phyloP scores from a whole-genome alignment of 1,140 invertebrate genomes.

The Aphidius ervi region DNA sequence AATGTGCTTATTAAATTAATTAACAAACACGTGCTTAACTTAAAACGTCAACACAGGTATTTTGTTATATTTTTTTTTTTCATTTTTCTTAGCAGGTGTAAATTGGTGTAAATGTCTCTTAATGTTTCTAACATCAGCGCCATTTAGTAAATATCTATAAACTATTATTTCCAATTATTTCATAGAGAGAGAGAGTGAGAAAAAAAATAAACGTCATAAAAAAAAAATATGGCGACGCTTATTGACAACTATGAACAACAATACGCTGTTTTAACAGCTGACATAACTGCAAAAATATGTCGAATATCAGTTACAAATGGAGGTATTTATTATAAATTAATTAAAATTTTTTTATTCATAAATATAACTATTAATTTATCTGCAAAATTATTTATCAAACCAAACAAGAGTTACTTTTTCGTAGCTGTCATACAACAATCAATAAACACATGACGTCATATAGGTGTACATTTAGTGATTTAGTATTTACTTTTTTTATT shows the following conservation, averaged over 20 bases:
- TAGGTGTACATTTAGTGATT: not conserved
- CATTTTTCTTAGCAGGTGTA: too few relatives aligned
- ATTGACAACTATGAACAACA: constrained; percentile 82
- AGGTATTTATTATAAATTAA: constrained; percentile 33
- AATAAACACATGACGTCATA: constrained; percentile 34
- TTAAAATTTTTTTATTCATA: not conserved
- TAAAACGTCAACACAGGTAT: too few relatives aligned
- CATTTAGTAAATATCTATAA: too few relatives aligned
- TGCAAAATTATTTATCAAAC: constrained; percentile 1
- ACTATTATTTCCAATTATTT: too few relatives aligned
- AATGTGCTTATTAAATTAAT: too few relatives aligned
- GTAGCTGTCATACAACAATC: constrained; percentile 24
- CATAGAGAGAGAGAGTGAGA: too few relatives aligned
- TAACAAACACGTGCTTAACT: too few relatives aligned
- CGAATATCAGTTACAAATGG: constrained; percentile 55
- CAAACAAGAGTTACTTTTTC: constrained; percentile 6
- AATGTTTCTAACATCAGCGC: too few relatives aligned
- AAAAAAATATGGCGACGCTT: constrained; percentile 60
- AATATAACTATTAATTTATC: not conserved
- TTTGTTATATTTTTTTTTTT: too few relatives aligned
- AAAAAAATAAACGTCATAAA: too few relatives aligned
- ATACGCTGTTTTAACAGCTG: constrained; percentile 75
- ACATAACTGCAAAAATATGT: constrained; percentile 79
- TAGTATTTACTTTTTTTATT: constrained; percentile 26
- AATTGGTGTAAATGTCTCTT: too few relatives aligned